phyloP scores from a whole-genome alignment of 2,113 vertebrate genomes.

The Paramormyrops kingsleyae region DNA sequence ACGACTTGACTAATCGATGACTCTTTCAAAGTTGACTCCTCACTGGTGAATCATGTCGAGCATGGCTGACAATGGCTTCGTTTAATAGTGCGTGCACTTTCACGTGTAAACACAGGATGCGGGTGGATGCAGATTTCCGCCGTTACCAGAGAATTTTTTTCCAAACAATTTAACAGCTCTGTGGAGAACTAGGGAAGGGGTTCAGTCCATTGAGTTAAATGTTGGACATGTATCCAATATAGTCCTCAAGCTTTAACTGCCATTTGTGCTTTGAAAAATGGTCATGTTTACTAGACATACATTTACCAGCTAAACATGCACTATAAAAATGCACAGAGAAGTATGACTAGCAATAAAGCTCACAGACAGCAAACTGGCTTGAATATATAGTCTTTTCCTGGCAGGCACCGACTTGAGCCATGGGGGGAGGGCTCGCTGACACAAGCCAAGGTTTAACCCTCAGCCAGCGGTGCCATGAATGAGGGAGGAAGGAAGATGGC shows the following conservation, averaged over 20 bases:
- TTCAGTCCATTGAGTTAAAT: background rate
- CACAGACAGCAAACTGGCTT: background rate
- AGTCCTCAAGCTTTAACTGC: background rate
- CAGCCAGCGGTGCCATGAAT: background rate
- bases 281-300: background rate
- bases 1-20: background rate
- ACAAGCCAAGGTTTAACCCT: background rate
- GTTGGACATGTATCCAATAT: background rate
- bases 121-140: background rate
- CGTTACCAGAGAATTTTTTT: background rate
- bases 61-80: background rate
- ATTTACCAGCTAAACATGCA: background rate
- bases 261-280: background rate
- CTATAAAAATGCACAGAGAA: background rate
- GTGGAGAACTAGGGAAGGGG: background rate
- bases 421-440: background rate
- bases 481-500: conserved; percentile 7
- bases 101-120: background rate
- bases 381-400: background rate
- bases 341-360: background rate
- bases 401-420: background rate
- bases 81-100: background rate
- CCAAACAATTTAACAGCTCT: background rate
- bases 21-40: conserved; percentile 1
- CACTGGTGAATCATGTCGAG: background rate